These are phyloP conservation scores for Latrodectus geometricus DNA, from an alignment of 1,140 invertebrate genomes.

Conservation along the genomic window DNA sequence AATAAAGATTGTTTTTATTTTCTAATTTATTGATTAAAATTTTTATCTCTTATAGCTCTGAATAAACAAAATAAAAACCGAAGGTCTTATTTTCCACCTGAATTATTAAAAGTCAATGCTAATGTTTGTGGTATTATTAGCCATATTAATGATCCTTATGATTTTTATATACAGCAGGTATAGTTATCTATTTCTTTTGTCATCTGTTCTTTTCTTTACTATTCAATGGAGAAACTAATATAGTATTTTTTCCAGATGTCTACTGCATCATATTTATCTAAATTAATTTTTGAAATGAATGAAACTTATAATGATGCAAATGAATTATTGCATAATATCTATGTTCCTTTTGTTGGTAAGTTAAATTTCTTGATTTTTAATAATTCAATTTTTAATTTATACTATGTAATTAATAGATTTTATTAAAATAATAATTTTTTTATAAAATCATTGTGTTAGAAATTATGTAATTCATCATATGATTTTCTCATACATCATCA, in stretches of 20 bases:
- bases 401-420: no score
- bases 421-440: no score
- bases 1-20: no score
- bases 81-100: slow-evolving; percentile 29
- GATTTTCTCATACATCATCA: neutral
- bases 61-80: neutral
- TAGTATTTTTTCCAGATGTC: slow-evolving; percentile 34
- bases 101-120: slow-evolving; percentile 16
- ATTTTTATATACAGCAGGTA: slow-evolving; percentile 70
- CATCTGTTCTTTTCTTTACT: neutral
- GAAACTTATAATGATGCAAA: slow-evolving; percentile 20
- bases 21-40: neutral
- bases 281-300: slow-evolving; percentile 46
- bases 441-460: no score
- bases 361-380: neutral
- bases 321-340: slow-evolving; percentile 15
- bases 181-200: slow-evolving; percentile 11
- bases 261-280: slow-evolving; percentile 46
- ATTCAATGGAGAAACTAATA: neutral
- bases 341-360: slow-evolving; percentile 44
- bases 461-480: neutral
- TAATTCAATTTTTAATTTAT: neutral
- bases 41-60: neutral
- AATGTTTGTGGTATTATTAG: slow-evolving; percentile 63
- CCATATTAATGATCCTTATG: slow-evolving; percentile 66